Evolutionary conservation across 2,888 invertebrate species (phyloP).

Genomic region (Leptura quadrifasciata): DNA sequence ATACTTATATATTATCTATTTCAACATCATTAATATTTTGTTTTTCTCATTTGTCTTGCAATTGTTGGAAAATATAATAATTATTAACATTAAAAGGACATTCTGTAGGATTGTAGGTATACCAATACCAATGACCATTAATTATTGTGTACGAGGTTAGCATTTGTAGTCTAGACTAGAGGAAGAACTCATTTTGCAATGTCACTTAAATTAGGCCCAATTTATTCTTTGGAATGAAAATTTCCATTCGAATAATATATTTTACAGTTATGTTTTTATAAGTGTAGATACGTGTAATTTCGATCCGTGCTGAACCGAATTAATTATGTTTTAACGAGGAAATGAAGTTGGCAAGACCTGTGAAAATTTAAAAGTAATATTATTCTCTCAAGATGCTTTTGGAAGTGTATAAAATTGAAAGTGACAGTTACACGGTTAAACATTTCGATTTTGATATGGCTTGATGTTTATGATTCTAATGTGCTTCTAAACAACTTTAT

Average conservation of each 20-base stretch:
- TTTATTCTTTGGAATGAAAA: constrained; percentile 1
- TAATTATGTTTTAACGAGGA: constrained; percentile 27
- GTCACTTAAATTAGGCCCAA: constrained; percentile 12
- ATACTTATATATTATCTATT: too few relatives aligned
- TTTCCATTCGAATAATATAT: constrained; percentile 8
- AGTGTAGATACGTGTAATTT: constrained; percentile 23
- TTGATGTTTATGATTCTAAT: too few relatives aligned
- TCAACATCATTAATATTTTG: too few relatives aligned
- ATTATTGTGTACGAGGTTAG: not conserved
- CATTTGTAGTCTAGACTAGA: constrained; percentile 38
- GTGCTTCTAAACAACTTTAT: too few relatives aligned
- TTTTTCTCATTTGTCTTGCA: too few relatives aligned
- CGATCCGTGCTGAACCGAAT: constrained; percentile 5
- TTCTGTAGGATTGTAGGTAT: not conserved
- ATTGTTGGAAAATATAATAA: not conserved
- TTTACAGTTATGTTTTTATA: constrained; percentile 22
- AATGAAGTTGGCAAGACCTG: constrained; percentile 18
- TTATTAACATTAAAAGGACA: not conserved
- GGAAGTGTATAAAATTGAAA: too few relatives aligned
- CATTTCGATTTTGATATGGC: too few relatives aligned
- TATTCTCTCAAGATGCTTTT: too few relatives aligned
- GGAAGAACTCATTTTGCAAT: constrained; percentile 34
- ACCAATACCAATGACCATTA: not conserved
- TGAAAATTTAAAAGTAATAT: constrained; percentile 23
- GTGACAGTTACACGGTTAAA: too few relatives aligned